phyloP scores from a whole-genome alignment of 2,888 invertebrate genomes.

The Chloroclysta siterata region DNA sequence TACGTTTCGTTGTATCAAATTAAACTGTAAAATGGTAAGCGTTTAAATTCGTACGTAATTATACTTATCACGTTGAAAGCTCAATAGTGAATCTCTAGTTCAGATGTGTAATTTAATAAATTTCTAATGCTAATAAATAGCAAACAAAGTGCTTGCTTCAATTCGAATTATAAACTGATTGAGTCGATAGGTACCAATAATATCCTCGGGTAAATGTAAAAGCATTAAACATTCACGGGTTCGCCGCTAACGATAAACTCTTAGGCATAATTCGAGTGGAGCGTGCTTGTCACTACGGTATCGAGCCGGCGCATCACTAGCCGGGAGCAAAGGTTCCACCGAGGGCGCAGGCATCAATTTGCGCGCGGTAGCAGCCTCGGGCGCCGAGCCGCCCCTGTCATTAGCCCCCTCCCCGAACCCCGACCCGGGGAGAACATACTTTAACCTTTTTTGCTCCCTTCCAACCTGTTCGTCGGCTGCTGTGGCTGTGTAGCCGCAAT shows the following conservation, averaged over 20 bases:
- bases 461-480: constrained; percentile 82
- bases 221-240: constrained; percentile 22
- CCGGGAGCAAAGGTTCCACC: constrained; percentile 82
- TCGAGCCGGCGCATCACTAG: constrained; percentile 78
- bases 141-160: not conserved
- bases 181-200: constrained; percentile 12
- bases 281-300: constrained; percentile 73
- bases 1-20: constrained; percentile 40
- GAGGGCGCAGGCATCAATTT: constrained; percentile 84
- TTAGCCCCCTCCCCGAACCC: constrained; percentile 62
- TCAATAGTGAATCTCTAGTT: constrained; percentile 10
- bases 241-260: constrained; percentile 26
- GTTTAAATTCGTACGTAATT: constrained; percentile 15
- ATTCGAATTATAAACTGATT: constrained; percentile 3
- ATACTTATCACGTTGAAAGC: constrained; percentile 22
- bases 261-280: constrained; percentile 48
- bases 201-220: constrained; percentile 14
- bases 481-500: constrained; percentile 75
- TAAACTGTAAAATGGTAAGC: constrained; percentile 18
- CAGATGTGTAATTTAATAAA: constrained; percentile 14
- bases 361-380: constrained; percentile 82
- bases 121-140: constrained; percentile 11
- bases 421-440: constrained; percentile 70
- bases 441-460: constrained; percentile 83
- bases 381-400: constrained; percentile 84